phyloP scores from a whole-genome alignment of 1,140 invertebrate species.

The Campodea augens region DNA sequence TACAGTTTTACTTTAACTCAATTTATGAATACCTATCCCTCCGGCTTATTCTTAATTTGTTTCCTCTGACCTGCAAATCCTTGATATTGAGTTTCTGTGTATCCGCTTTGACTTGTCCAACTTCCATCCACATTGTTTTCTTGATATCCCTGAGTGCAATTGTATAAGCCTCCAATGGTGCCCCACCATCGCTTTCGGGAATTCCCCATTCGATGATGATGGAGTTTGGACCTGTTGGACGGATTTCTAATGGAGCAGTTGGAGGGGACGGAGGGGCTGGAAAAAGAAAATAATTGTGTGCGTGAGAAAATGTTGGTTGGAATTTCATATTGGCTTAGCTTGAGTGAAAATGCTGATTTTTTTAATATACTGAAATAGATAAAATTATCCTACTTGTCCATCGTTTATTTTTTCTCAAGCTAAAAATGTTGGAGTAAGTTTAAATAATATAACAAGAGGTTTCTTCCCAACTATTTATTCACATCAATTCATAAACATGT shows the following conservation, averaged over 20 bases:
- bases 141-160: constrained; percentile 77
- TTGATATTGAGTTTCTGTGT: constrained; percentile 64
- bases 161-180: constrained; percentile 74
- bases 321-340: neutral
- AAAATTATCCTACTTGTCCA: too few relatives aligned
- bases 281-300: constrained; percentile 16
- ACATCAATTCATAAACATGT: too few relatives aligned
- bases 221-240: constrained; percentile 58
- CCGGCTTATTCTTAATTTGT: neutral
- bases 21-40: too few relatives aligned
- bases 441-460: too few relatives aligned
- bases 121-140: constrained; percentile 93
- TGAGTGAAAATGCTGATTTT: constrained; percentile 18
- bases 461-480: too few relatives aligned
- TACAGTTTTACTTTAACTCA: too few relatives aligned
- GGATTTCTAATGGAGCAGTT: constrained; percentile 68
- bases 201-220: constrained; percentile 81
- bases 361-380: too few relatives aligned
- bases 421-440: too few relatives aligned
- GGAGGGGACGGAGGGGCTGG: constrained; percentile 71
- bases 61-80: constrained; percentile 44
- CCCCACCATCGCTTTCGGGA: constrained; percentile 81
- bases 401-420: too few relatives aligned
- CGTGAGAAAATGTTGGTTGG: neutral
- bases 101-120: constrained; percentile 61